phyloP scores from a whole-genome alignment of 2,113 vertebrate genomes.

The Paedocypris sp. region DNA sequence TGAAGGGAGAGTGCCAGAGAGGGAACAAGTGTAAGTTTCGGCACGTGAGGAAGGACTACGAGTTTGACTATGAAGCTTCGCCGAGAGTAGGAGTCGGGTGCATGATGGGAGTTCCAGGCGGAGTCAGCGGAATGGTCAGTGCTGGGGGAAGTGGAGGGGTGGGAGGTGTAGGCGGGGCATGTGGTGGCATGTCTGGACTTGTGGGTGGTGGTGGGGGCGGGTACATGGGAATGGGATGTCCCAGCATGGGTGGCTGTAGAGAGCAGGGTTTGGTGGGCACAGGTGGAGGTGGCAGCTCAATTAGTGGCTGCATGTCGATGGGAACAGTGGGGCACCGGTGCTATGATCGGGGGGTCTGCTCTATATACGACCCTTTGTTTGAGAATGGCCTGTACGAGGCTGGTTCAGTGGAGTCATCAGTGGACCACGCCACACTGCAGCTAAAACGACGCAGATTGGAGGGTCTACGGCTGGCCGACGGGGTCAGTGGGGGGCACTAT shows the following conservation, averaged over 20 bases:
- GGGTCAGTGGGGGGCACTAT: constrained; percentile 70
- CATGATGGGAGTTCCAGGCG: constrained; percentile 47
- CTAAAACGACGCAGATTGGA: constrained; percentile 79
- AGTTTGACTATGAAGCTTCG: constrained; percentile 69
- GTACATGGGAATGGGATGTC: constrained; percentile 57
- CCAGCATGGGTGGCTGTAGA: constrained; percentile 56
- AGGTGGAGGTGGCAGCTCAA: constrained; percentile 47
- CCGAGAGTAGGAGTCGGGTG: constrained; percentile 50
- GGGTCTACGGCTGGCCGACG: constrained; percentile 55
- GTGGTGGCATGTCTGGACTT: constrained; percentile 57
- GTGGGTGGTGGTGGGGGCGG: constrained; percentile 50
- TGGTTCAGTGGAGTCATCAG: constrained; percentile 68
- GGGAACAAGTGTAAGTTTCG: constrained; percentile 93
- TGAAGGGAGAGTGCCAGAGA: constrained; percentile 90
- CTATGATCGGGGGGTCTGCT: constrained; percentile 63
- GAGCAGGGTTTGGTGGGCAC: constrained; percentile 52
- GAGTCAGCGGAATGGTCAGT: constrained; percentile 52
- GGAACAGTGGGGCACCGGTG: constrained; percentile 51
- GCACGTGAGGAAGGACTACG: constrained; percentile 82
- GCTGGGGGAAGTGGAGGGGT: constrained; percentile 43
- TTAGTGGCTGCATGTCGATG: constrained; percentile 53
- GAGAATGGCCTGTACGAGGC: constrained; percentile 73
- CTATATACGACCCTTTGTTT: constrained; percentile 59
- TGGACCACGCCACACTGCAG: constrained; percentile 76
- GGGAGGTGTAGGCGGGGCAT: constrained; percentile 40